Evolutionary conservation across 2,888 invertebrate species (phyloP), one percentile per base, ranked within the genome.

Genomic region (Macropis europaea): DNA sequence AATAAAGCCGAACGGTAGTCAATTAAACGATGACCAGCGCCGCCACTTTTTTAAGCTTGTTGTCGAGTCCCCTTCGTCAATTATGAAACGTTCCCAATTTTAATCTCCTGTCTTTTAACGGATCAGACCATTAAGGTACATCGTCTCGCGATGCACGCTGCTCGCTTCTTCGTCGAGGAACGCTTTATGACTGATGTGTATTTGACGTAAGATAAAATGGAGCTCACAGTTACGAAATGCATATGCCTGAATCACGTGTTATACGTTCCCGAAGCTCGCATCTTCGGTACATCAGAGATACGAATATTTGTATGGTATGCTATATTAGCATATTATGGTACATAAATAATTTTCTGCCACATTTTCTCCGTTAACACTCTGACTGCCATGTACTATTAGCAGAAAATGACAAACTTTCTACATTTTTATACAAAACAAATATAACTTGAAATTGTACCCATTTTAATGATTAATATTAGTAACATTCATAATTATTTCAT

Each of bases 61-160:
- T 26, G 24, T 22, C 48, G 6, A 9, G 34, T 11, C 13, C 13
- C 48, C 24, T 59, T 30, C 24, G 30, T 6, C 73, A 61, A 47
- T 73, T 66, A 53, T 19, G 9, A 50, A 36, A 26, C 28, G 52
- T 22, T 15, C 32, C 32, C 26, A 67, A 76, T 54, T 67, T 56
- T 17, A 34, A 13, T 24, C 36, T 54, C 34, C 36, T 28, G 32
- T n/a, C n/a, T n/a, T 47, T 62, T 63, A 67, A 43, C 13, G 13
- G 26, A 42, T 17, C 22, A 11, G 28, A 34, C 40, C 6, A 28
- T 11, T 28, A 57, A 57, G 48, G 30, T 48, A 28, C 13, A 24
- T 38, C 28, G n/a, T 42, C 22, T 48, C 6, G 19, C 13, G 30
- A 15, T 7, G 30, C 13, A 9, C 2, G 24, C 1, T 7, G 3